These are phyloP conservation scores for Tragelaphus imberbis DNA, from an alignment of 2,113 vertebrate genomes.

Conservation along the genomic window DNA sequence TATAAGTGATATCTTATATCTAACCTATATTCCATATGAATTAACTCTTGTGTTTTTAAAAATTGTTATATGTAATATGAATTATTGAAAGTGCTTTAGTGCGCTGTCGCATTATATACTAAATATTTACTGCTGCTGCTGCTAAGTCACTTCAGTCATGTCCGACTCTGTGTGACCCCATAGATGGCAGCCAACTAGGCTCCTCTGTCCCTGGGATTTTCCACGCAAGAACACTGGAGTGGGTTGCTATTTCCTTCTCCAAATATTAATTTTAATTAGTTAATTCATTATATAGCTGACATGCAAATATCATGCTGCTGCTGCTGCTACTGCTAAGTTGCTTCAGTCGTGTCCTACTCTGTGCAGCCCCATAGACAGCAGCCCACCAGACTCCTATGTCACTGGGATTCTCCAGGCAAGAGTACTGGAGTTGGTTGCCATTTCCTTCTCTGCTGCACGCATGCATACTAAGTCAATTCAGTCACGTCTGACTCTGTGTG, in stretches of 20 bases:
- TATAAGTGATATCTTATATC: not conserved
- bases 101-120: not conserved
- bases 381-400: not conserved
- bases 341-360: rapidly evolving
- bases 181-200: no score
- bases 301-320: not conserved
- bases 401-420: not conserved
- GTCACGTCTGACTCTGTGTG: not conserved
- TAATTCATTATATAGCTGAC: not conserved
- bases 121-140: not conserved
- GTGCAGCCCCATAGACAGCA: not conserved
- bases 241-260: no score
- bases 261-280: not conserved
- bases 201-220: no score
- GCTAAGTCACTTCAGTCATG: no score
- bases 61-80: not conserved
- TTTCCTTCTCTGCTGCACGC: not conserved
- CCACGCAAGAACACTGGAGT: no score
- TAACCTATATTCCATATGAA: not conserved
- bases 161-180: no score
- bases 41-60: not conserved
- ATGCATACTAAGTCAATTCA: not conserved
- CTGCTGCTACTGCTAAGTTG: not conserved
- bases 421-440: not conserved
- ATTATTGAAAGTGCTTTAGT: not conserved